phyloP scores from a whole-genome alignment of 2,113 vertebrate genomes.

The Engystomops pustulosus region DNA sequence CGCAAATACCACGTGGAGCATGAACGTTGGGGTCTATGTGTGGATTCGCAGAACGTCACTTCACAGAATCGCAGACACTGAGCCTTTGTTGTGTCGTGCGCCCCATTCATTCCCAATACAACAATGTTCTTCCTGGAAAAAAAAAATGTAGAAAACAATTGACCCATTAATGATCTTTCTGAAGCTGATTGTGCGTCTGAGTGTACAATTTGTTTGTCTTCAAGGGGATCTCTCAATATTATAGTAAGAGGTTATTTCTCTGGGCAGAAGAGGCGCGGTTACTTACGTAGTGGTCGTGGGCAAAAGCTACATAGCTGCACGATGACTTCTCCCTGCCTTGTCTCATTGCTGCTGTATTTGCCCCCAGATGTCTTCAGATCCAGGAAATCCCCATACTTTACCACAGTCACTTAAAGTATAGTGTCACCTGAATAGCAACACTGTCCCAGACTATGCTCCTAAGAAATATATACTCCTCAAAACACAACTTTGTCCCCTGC shows the following conservation, averaged over 20 bases:
- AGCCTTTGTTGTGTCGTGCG: background rate
- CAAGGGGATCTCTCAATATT: background rate
- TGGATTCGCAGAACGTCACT: background rate
- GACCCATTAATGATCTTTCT: constrained; percentile 4
- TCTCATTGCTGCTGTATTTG: too few relatives aligned
- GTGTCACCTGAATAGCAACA: too few relatives aligned
- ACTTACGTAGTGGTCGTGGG: background rate
- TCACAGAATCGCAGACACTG: background rate
- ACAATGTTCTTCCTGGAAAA: constrained; percentile 10
- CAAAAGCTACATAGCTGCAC: too few relatives aligned
- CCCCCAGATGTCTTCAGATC: too few relatives aligned
- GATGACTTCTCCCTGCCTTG: too few relatives aligned
- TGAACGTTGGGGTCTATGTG: too few relatives aligned
- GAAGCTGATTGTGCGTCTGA: background rate
- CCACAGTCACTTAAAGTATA: too few relatives aligned
- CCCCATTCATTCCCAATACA: constrained; percentile 13
- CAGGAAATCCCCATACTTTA: too few relatives aligned
- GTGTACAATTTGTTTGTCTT: background rate
- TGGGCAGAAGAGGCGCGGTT: background rate
- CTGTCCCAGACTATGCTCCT: too few relatives aligned
- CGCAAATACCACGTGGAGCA: background rate
- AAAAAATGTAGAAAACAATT: background rate
- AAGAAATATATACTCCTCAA: too few relatives aligned
- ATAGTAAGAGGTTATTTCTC: constrained; percentile 36
- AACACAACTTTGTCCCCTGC: too few relatives aligned